phyloP scores from a whole-genome alignment of 1,140 invertebrate species.

The Dysdera silvatica region DNA sequence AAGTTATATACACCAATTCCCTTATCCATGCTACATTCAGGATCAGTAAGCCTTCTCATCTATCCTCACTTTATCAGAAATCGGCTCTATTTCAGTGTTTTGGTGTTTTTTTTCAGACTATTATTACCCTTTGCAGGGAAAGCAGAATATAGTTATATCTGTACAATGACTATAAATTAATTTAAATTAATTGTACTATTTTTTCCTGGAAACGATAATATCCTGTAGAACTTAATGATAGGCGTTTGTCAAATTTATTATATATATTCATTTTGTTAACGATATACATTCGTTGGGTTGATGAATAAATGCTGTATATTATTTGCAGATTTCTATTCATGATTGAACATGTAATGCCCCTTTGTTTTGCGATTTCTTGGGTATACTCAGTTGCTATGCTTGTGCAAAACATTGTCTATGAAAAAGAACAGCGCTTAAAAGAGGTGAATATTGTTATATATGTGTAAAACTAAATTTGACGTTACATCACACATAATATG shows the following conservation, averaged over 20 bases:
- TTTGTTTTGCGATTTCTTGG: constrained; percentile 49
- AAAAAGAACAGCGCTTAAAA: constrained; percentile 55
- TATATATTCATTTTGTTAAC: neutral
- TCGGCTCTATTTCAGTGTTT: no score
- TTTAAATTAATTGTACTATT: neutral
- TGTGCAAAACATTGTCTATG: constrained; percentile 58
- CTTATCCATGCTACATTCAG: constrained; percentile 49
- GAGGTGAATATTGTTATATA: constrained; percentile 40
- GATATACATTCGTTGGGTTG: neutral
- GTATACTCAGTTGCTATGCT: constrained; percentile 54
- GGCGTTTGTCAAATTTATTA: neutral
- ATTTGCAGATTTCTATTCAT: constrained; percentile 48
- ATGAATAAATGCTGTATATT: no score
- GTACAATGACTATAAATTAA: constrained; percentile 4
- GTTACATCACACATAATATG: no score
- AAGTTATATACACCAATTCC: constrained; percentile 47
- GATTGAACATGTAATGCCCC: constrained; percentile 49
- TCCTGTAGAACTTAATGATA: neutral
- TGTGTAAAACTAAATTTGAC: no score
- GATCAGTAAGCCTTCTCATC: constrained; percentile 48
- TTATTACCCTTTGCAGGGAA: no score
- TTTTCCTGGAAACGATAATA: no score
- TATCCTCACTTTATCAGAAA: no score
- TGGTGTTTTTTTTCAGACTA: constrained; percentile 18
- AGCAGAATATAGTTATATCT: no score